Evolutionary conservation across 2,113 vertebrate species (phyloP).

Genomic region (Garra rufa): DNA sequence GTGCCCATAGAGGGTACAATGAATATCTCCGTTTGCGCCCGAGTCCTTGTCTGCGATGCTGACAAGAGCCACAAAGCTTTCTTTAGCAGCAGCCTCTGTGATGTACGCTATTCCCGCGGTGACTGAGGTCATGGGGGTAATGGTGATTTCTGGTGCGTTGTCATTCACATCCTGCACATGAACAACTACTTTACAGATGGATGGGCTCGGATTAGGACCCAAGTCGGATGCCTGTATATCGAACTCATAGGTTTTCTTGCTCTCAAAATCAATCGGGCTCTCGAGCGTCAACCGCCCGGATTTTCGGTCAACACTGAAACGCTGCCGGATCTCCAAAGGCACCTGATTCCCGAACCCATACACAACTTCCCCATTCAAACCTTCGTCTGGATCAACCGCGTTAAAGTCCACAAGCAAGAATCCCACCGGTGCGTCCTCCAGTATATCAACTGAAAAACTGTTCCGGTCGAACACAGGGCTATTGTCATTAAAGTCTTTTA

Average conservation of each 20-base stretch:
- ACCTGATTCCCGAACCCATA: slow-evolving; percentile 90
- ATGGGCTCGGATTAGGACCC: slow-evolving; percentile 85
- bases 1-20: slow-evolving; percentile 90
- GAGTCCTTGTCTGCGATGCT: slow-evolving; percentile 94
- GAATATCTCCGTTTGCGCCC: slow-evolving; percentile 88
- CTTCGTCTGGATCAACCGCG: slow-evolving; percentile 90
- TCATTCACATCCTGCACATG: slow-evolving; percentile 94
- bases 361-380: slow-evolving; percentile 90
- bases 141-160: slow-evolving; percentile 90
- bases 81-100: slow-evolving; percentile 85
- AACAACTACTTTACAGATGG: slow-evolving; percentile 90
- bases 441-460: slow-evolving; percentile 86
- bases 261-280: slow-evolving; percentile 89
- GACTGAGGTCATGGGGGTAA: slow-evolving; percentile 88
- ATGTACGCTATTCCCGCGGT: slow-evolving; percentile 78
- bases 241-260: slow-evolving; percentile 90
- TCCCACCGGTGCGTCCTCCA: slow-evolving; percentile 86
- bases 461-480: slow-evolving; percentile 87
- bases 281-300: slow-evolving; percentile 86
- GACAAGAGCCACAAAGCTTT: slow-evolving; percentile 95
- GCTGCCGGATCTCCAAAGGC: slow-evolving; percentile 82
- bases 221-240: slow-evolving; percentile 90
- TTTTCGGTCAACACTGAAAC: slow-evolving; percentile 89
- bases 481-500: slow-evolving; percentile 96
- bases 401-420: slow-evolving; percentile 87